Evolutionary conservation across 2,888 invertebrate genomes (phyloP), one percentile per base, ranked within the genome.

Genomic region (Caenorhabditis sinica): DNA sequence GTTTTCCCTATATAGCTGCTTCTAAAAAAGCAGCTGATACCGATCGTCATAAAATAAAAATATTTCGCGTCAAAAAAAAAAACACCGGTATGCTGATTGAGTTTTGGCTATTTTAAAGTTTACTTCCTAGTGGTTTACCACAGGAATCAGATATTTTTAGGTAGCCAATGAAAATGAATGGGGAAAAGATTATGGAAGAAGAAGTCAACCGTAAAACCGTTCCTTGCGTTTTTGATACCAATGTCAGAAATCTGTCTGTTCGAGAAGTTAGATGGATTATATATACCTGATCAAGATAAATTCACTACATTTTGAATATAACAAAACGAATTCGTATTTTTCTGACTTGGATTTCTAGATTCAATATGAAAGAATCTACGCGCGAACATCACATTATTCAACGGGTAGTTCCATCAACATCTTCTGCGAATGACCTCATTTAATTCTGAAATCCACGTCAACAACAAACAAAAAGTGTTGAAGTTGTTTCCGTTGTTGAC

Each of bases 341-440:
- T 65, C 74, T 75, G 65, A 63, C 51, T 30, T 8, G 49, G 23
- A 60, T 11, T 11, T n/a, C 28, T 9, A n/a, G 45, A 49, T 33
- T n/a, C 73, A 33, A 49, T 49, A 36, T 28, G 23, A 28, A n/a
- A n/a, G 40, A 43, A 53, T 28, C 20, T 65, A 56, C 74, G 74
- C 65, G 43, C 53, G 56, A 75, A 75, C 65, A 75, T 63, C 73
- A 63, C 61, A 60, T 63, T 63, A 23, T 73, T n/a, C 17, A 63
- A 45, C 45, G 25, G 43, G 49, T n/a, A 13, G 72, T 30, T 49
- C 58, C 45, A 49, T 33, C 25, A 56, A 49, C 45, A 33, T 65
- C 53, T 51, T n/a, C 65, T 51, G 23, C 20, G 30, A 36, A 30
- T 74, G 74, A 74, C 74, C 65, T 75, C 65, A 66, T 66, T 45